phyloP scores from a whole-genome alignment of 2,797 vertebrate genomes.

The Epinephelus awoara region DNA sequence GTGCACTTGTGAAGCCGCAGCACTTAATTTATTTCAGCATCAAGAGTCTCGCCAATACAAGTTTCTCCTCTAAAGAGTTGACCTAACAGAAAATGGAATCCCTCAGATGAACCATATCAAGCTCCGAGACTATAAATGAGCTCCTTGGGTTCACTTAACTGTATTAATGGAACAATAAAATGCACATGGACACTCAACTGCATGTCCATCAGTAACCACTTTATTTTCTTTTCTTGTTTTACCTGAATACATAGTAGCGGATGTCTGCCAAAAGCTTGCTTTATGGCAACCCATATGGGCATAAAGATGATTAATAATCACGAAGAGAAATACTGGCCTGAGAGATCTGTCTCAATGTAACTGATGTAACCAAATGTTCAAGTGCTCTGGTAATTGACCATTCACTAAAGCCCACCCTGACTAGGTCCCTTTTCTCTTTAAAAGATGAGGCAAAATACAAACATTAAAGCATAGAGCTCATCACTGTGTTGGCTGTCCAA shows the following conservation, averaged over 20 bases:
- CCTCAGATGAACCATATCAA: slow-evolving; percentile 39
- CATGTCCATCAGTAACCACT: slow-evolving; percentile 45
- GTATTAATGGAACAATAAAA: slow-evolving; percentile 59
- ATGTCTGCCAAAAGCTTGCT: slow-evolving; percentile 28
- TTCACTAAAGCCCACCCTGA: not conserved
- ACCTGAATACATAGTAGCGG: slow-evolving; percentile 27
- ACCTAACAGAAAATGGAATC: slow-evolving; percentile 51
- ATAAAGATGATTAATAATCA: slow-evolving; percentile 39
- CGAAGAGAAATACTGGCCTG: slow-evolving; percentile 7
- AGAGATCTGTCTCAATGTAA: slow-evolving; percentile 3
- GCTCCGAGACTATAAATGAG: slow-evolving; percentile 41
- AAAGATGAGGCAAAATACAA: not conserved
- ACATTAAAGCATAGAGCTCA: not conserved
- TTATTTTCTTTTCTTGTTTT: slow-evolving; percentile 46
- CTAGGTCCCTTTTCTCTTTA: not conserved
- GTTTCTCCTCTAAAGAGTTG: slow-evolving; percentile 47
- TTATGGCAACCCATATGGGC: slow-evolving; percentile 24
- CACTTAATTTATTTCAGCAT: slow-evolving; percentile 57
- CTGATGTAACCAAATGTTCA: not conserved
- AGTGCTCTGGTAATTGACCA: not conserved
- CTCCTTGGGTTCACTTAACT: slow-evolving; percentile 41
- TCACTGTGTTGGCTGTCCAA: not conserved
- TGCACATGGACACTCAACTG: slow-evolving; percentile 20
- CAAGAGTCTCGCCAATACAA: slow-evolving; percentile 29
- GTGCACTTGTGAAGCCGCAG: slow-evolving; percentile 35